Evolutionary conservation across 2,797 vertebrate species (phyloP).

Genomic region (Gambelia wislizenii): DNA sequence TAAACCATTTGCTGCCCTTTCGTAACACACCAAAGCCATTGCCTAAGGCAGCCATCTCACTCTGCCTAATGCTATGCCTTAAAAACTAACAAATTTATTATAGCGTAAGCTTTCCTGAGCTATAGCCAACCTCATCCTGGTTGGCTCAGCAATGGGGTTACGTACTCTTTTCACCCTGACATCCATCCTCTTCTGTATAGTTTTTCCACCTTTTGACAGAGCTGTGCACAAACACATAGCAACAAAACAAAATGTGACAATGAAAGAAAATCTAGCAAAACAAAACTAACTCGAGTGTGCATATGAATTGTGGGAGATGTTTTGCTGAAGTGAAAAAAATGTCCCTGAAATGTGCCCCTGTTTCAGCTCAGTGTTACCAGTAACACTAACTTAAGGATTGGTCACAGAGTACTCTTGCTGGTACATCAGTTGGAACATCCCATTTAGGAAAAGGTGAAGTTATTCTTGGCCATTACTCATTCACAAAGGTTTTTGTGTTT

Average conservation of each 20-base stretch:
- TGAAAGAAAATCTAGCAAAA: background rate
- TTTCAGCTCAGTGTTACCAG: background rate
- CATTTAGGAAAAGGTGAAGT: background rate
- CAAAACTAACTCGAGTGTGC: background rate
- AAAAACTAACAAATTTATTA: background rate
- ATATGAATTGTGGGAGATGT: background rate
- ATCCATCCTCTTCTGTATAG: background rate
- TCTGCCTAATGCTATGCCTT: too few relatives aligned
- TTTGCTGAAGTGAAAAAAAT: background rate
- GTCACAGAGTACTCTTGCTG: background rate
- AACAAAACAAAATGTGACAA: background rate
- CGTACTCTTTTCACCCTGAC: background rate
- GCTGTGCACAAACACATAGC: background rate
- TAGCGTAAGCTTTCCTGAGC: background rate
- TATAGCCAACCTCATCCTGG: background rate
- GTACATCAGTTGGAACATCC: background rate
- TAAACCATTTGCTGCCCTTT: background rate
- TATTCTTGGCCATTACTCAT: background rate
- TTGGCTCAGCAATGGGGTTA: background rate
- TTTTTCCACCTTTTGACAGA: background rate
- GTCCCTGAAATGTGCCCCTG: background rate
- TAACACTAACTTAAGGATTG: background rate
- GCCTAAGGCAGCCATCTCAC: too few relatives aligned
- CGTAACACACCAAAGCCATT: too few relatives aligned
- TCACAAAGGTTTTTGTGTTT: background rate